Percentiles rank a stretch among this genome's conserved stretches.
phyloP scores from a whole-genome alignment of 2,888 invertebrate genomes.

The Amiota mariae region DNA sequence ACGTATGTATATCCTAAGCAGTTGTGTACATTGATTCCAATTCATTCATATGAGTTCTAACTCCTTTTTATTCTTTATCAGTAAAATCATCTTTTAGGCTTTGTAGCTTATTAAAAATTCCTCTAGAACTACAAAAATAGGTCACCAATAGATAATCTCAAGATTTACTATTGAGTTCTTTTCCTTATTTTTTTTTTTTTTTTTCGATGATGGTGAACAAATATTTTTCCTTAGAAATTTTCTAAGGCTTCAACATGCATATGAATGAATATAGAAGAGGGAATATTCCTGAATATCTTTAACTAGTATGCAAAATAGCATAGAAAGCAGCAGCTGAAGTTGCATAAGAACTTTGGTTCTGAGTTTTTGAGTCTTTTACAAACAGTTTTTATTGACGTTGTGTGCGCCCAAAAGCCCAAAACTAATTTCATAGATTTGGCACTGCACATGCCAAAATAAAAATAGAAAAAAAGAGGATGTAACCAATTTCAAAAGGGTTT shows the following conservation, averaged over 20 bases:
- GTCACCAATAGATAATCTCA: conserved; percentile 8
- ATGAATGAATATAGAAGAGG: background rate
- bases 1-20: too few species aligned
- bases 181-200: too few species aligned
- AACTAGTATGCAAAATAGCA: background rate
- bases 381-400: conserved; percentile 1
- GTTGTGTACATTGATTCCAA: too few species aligned
- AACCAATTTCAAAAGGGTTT: too few species aligned
- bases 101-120: too few species aligned
- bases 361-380: background rate
- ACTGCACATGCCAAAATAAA: conserved; percentile 1
- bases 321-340: background rate
- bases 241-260: too few species aligned
- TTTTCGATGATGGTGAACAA: too few species aligned
- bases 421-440: conserved; percentile 16
- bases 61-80: too few species aligned
- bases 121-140: background rate
- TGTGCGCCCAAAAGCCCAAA: conserved; percentile 17
- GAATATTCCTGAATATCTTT: background rate
- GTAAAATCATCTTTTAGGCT: too few species aligned
- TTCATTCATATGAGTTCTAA: too few species aligned
- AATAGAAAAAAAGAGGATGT: too few species aligned
- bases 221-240: too few species aligned
- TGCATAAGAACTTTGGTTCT: background rate
- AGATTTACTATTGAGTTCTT: background rate